phyloP scores from a whole-genome alignment of 2,113 vertebrate genomes.

The Dasyurus viverrinus region DNA sequence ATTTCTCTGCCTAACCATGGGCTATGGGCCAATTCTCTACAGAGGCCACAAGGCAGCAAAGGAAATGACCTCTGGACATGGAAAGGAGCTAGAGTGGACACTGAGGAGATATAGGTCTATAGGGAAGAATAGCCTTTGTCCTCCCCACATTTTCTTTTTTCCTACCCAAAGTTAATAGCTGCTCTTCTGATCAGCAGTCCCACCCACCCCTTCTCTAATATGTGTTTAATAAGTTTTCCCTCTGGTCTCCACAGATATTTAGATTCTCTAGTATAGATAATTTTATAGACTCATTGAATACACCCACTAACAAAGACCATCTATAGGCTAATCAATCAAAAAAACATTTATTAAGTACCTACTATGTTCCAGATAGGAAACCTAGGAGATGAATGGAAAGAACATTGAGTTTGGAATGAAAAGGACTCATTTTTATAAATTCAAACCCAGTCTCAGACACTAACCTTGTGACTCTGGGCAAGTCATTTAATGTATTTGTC shows the following conservation, averaged over 20 bases:
- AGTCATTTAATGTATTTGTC: neutral
- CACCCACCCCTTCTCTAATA: neutral
- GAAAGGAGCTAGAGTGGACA: neutral
- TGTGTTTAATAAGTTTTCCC: neutral
- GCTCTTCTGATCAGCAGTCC: neutral
- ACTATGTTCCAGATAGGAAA: neutral
- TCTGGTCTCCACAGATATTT: neutral
- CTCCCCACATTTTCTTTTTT: neutral
- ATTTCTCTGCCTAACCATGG: conserved; percentile 60
- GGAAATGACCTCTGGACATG: neutral
- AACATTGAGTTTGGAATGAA: neutral
- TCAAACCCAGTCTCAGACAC: no score
- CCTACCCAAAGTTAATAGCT: neutral
- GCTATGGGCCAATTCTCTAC: conserved; percentile 61
- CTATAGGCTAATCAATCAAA: neutral
- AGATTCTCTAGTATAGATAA: neutral
- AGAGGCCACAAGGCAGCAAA: conserved; percentile 15
- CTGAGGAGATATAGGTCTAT: neutral
- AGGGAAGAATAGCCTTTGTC: neutral
- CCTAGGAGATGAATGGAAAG: neutral
- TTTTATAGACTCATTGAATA: neutral
- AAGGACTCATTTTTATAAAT: neutral
- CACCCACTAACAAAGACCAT: neutral
- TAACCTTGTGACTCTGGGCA: neutral
- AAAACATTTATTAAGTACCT: neutral